Evolutionary conservation across 2,113 vertebrate species (phyloP), one percentile per base, ranked within the genome.

Genomic region (Protobothrops flavoviridis): DNA sequence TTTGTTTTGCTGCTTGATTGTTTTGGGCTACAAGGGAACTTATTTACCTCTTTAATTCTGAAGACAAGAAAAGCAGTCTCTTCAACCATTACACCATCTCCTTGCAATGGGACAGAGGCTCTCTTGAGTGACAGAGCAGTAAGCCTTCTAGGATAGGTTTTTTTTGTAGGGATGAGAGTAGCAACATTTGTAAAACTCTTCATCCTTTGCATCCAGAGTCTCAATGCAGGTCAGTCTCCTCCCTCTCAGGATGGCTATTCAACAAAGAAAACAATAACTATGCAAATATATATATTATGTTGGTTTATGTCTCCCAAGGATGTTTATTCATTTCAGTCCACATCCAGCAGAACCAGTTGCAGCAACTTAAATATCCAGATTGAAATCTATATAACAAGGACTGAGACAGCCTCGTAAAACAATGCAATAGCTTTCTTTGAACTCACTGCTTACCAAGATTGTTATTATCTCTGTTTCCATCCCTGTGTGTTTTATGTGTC

Each of bases 291-390:
- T 50, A 64, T 50, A 6, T 9, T 9, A 48, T 2, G 12, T 55
- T 81, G 69, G 15, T 15, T 33, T 33, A 17, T 74, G n/a, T 81
- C 17, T 81, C 33, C 33, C 33, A 3, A 81, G 39, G 24, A 43
- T 74, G 43, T 64, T 52, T 43, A 89, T 33, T 50, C 88, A 48
- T 81, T 43, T 69, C 87, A 93, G 89, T 85, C 92, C 88, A 89
- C 53, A 93, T 81, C 74, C 17, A 81, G 33, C 33, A 81, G 33
- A 43, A 33, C 20, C 69, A 9, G 1, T 21, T 81, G 74, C 17
- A 81, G 17, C 74, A 81, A 81, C 33, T 43, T 74, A 88, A 59
- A 29, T 59, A 43, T 9, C 23, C 59, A 45, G 29, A 69, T 23
- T 57, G 20, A 53, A 89, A n/a, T 24, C 33, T 45, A 15, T 45